phyloP scores from a whole-genome alignment of 2,888 invertebrate species.

The Drosophila testacea region DNA sequence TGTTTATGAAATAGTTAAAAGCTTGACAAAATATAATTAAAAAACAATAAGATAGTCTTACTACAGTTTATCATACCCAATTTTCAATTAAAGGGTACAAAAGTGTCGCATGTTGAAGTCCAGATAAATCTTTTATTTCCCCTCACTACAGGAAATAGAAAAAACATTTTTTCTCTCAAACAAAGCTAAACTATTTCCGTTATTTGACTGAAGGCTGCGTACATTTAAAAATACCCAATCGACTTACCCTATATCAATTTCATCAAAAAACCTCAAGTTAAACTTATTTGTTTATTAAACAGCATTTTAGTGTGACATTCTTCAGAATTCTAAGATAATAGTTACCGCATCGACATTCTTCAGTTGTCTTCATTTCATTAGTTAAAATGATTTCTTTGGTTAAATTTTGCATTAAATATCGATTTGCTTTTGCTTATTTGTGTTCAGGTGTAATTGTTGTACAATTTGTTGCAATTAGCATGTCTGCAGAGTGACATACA shows the following conservation, averaged over 20 bases:
- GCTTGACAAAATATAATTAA: not conserved
- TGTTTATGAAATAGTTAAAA: not conserved
- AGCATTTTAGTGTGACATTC: not conserved
- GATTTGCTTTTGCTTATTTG: not conserved
- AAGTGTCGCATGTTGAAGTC: conserved; percentile 1
- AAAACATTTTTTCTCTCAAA: conserved; percentile 3
- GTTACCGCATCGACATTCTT: not conserved
- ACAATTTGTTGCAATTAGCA: conserved; percentile 36
- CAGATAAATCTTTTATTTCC: conserved; percentile 11
- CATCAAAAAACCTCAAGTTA: not conserved
- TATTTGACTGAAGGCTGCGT: conserved; percentile 1
- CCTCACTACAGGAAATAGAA: conserved; percentile 7
- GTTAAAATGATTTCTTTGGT: not conserved
- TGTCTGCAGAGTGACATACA: conserved; percentile 31
- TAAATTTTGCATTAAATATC: not conserved
- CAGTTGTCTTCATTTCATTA: not conserved
- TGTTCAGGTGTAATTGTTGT: conserved; percentile 17
- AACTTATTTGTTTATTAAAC: not conserved
- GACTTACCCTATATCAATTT: not conserved
- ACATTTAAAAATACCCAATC: not conserved
- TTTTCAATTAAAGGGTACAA: not conserved
- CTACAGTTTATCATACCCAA: not conserved
- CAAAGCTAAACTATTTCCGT: conserved; percentile 12
- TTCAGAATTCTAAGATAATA: not conserved
- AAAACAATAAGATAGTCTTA: no score